These are phyloP conservation scores for Gasterosteus aculeatus DNA, from an alignment of 2,113 vertebrate genomes.

Conservation along the genomic window DNA sequence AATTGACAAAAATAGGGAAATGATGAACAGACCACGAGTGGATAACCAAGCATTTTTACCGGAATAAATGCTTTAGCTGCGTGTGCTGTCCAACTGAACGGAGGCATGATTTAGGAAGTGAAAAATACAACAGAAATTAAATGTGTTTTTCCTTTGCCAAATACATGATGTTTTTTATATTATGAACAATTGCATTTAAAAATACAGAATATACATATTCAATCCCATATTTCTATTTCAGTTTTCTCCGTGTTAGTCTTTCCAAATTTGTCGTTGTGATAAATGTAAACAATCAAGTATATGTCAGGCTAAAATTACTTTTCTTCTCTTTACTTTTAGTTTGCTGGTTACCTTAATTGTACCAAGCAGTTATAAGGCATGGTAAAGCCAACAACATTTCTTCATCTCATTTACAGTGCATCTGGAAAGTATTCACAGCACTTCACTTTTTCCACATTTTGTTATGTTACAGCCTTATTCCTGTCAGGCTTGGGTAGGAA, in stretches of 20 bases:
- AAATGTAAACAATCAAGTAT: conserved; percentile 26
- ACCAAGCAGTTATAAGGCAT: conserved; percentile 24
- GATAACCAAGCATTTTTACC: conserved; percentile 35
- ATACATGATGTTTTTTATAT: neutral
- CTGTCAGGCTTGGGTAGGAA: too few relatives aligned
- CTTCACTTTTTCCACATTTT: too few relatives aligned
- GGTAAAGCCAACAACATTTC: conserved; percentile 55
- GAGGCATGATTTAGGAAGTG: conserved; percentile 3
- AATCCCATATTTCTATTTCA: neutral
- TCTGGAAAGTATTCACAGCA: too few relatives aligned
- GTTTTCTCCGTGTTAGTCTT: neutral
- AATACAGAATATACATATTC: conserved; percentile 1
- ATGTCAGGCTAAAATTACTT: conserved; percentile 27
- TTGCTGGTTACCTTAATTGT: conserved; percentile 40
- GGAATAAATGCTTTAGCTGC: conserved; percentile 10
- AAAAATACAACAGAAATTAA: neutral
- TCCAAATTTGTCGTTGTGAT: neutral
- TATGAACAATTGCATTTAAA: neutral
- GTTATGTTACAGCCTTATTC: too few relatives aligned
- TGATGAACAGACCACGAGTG: conserved; percentile 66
- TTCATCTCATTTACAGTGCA: conserved; percentile 43
- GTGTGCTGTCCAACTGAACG: neutral
- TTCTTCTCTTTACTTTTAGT: conserved; percentile 38
- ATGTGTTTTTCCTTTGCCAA: neutral
- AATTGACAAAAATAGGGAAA: conserved; percentile 78